Evolutionary conservation across 1,140 invertebrate species (phyloP), one percentile per base, ranked within the genome.

Genomic region (Drosophila micromelanica): DNA sequence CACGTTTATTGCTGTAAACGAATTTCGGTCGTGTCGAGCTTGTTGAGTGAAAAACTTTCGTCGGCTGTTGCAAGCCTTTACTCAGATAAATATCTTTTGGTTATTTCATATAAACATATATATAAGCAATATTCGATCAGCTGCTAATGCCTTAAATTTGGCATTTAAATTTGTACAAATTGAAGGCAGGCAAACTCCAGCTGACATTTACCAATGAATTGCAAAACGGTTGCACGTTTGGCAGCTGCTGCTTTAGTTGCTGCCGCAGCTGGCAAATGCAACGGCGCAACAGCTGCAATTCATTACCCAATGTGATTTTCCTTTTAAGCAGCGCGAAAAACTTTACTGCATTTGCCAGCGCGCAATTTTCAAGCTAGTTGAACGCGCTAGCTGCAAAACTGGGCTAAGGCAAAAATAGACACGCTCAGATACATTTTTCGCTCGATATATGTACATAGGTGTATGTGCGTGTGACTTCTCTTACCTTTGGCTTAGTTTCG

Each of bases 1-100:
- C 84, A 87, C 84, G 69, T 87, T 87, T 87, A 87, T 79, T 89
- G 78, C 84, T 79, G 84, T 81, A 79, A 89, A 87, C 72, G 79
- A 79, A 73, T 80, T 85, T 78, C 42, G 45, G 13, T 6, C 37
- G 11, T 37, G 46, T 49, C 20, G 45, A 46, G 45, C 45, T 46
- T 46, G 20, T 43, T 27, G 37, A 55, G 37, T 17, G 35, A 20
- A 20, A 38, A 54, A 38, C 51, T 38, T 11, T 57, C 55, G 13
- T 45, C 48, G 8, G 27, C 3, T 55, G 40, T 5, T 15, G 5
- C 30, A 11, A 40, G 48, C 49, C 30, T 55, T 42, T 38, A 30
- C 8, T 9, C 12, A 40, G 5, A 40, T 27, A 13, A 15, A 13
- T 2, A 32, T 12, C 9, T n/a, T 17, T 38, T 11, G 4, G 7